phyloP scores from a whole-genome alignment of 2,113 vertebrate genomes.

The Micromys minutus region DNA sequence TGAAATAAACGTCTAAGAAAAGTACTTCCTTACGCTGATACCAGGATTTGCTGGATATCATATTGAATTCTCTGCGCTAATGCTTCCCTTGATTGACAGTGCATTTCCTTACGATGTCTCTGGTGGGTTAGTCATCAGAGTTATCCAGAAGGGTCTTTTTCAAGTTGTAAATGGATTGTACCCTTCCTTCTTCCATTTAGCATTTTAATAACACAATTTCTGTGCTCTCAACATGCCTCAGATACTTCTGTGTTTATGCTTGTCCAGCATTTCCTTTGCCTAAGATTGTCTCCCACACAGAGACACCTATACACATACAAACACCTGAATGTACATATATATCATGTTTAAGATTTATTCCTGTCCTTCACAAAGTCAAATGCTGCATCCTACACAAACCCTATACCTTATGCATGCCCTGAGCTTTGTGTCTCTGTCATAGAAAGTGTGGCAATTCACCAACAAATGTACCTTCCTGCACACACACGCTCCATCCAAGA shows the following conservation, averaged over 20 bases:
- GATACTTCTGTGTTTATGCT: background rate
- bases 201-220: background rate
- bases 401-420: background rate
- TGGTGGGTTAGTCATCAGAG: background rate
- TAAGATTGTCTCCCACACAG: background rate
- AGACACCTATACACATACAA: too few species aligned
- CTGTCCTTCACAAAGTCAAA: background rate
- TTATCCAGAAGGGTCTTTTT: background rate
- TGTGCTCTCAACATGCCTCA: background rate
- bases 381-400: background rate
- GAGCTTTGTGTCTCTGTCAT: background rate
- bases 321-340: background rate
- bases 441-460: background rate
- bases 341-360: background rate
- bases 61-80: background rate
- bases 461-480: background rate
- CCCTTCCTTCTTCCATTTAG: slow-evolving; percentile 11
- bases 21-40: background rate
- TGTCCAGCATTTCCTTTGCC: background rate
- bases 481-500: background rate
- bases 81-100: slow-evolving; percentile 4
- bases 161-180: slow-evolving; percentile 14
- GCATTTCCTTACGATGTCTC: background rate
- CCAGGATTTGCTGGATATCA: background rate
- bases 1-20: slow-evolving; percentile 31